phyloP scores from a whole-genome alignment of 2,888 invertebrate genomes.

The Drosophila subquinaria region DNA sequence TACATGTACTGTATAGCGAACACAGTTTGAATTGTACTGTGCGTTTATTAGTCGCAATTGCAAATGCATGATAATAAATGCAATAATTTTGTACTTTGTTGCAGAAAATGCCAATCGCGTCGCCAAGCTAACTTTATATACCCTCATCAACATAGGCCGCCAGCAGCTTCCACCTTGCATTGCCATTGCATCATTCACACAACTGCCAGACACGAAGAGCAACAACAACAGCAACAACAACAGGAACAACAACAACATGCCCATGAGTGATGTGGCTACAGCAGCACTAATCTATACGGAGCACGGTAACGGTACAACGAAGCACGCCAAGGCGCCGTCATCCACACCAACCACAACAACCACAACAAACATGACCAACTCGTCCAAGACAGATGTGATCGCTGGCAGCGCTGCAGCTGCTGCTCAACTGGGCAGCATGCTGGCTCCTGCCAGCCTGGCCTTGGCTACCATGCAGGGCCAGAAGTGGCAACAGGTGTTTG shows the following conservation, averaged over 20 bases:
- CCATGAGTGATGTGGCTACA: conserved; percentile 69
- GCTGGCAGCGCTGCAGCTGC: conserved; percentile 35
- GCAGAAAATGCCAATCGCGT: conserved; percentile 55
- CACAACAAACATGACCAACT: conserved; percentile 54
- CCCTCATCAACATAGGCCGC: conserved; percentile 57
- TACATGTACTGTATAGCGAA: conserved; percentile 2
- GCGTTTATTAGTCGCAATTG: conserved; percentile 4
- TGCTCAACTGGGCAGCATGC: conserved; percentile 46
- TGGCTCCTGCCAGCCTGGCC: conserved; percentile 35
- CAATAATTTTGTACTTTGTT: conserved; percentile 4
- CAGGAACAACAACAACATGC: conserved; percentile 47
- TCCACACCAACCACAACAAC: conserved; percentile 28
- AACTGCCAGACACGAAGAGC: conserved; percentile 18
- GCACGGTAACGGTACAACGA: conserved; percentile 55
- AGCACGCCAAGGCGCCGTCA: conserved; percentile 40
- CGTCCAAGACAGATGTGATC: conserved; percentile 52
- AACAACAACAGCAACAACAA: conserved; percentile 30
- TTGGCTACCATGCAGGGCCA: conserved; percentile 72
- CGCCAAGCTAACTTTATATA: conserved; percentile 63
- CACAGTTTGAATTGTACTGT: conserved; percentile 15
- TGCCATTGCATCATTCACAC: conserved; percentile 28
- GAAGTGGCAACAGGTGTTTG: conserved; percentile 82
- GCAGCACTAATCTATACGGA: conserved; percentile 63
- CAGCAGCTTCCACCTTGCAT: conserved; percentile 54
- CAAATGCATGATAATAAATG: conserved; percentile 13